Percentiles rank a stretch among this genome's conserved stretches.
These are phyloP conservation scores for Kryptolebias ocellatus DNA, from an alignment of 2,797 vertebrate genomes.

Conservation along the genomic window DNA sequence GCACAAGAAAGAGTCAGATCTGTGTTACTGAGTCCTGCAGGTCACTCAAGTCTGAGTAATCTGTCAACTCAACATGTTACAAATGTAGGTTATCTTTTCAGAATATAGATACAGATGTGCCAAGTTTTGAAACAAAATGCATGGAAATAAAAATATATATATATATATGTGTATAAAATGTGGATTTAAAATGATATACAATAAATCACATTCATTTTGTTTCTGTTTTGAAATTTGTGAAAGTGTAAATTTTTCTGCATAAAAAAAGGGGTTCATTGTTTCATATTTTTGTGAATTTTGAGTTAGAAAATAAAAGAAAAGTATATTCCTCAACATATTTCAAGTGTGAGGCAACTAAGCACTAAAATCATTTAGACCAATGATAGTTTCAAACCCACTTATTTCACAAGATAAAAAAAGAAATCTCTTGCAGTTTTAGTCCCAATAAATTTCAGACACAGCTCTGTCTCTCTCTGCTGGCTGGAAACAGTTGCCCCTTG, in stretches of 20 bases:
- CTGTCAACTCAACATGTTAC: conserved; percentile 55
- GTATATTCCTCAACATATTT: not conserved
- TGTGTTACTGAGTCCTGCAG: conserved; percentile 50
- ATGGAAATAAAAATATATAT: not conserved
- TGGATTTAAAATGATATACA: not conserved
- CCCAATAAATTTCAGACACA: conserved; percentile 36
- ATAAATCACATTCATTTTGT: not conserved
- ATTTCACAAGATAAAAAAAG: conserved; percentile 5
- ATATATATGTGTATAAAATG: not conserved
- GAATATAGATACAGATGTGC: conserved; percentile 15
- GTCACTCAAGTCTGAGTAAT: conserved; percentile 45
- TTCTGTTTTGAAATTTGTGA: not conserved
- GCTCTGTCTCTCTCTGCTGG: conserved; percentile 24
- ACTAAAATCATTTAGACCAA: too few species aligned
- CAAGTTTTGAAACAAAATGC: conserved; percentile 12
- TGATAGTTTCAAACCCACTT: not conserved
- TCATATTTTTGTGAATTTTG: not conserved
- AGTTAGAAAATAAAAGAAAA: not conserved
- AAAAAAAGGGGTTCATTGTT: not conserved
- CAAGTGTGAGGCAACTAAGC: not conserved
- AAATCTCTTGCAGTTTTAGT: not conserved
- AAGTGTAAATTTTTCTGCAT: not conserved
- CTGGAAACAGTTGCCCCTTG: conserved; percentile 46
- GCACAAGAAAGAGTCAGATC: conserved; percentile 37
- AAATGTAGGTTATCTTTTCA: conserved; percentile 54